These are phyloP conservation scores for Ophioderma brevispina DNA, from an alignment of 35 echinoderm and acorn worm genomes.

Conservation along the genomic window DNA sequence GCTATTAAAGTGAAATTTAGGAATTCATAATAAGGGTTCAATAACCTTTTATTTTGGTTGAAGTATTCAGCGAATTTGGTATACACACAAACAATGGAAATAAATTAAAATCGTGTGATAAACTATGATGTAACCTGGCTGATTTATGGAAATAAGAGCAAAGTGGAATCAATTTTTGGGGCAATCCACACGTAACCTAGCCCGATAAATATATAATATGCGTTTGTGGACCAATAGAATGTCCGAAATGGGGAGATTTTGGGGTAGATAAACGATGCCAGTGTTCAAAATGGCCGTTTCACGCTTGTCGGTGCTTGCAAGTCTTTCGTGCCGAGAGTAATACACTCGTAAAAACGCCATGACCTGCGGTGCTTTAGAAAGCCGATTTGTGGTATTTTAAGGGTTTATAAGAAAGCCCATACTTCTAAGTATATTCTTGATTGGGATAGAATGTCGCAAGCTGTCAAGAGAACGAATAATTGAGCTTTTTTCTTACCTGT, in stretches of 20 bases:
- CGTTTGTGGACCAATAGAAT: neutral
- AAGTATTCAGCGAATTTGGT: neutral
- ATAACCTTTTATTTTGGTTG: too few species aligned
- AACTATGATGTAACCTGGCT: too few species aligned
- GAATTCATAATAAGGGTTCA: too few species aligned
- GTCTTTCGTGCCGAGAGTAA: neutral
- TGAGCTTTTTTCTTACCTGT: slow-evolving; percentile 28
- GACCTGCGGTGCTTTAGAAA: too few species aligned
- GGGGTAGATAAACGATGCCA: neutral
- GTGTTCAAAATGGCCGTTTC: neutral
- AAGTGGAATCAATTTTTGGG: too few species aligned
- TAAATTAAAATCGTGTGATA: too few species aligned
- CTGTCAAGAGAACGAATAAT: neutral
- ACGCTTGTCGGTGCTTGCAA: neutral
- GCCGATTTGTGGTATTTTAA: neutral
- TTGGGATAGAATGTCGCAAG: too few species aligned
- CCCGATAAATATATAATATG: neutral
- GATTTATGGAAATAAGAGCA: too few species aligned
- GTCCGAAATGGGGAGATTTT: neutral
- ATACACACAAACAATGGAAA: neutral
- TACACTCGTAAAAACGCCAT: neutral
- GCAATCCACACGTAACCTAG: neutral
- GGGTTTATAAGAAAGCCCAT: neutral
- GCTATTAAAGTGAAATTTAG: too few species aligned
- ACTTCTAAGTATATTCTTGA: neutral